phyloP scores from a whole-genome alignment of 2,797 vertebrate genomes.

The Acanthiza pusilla region DNA sequence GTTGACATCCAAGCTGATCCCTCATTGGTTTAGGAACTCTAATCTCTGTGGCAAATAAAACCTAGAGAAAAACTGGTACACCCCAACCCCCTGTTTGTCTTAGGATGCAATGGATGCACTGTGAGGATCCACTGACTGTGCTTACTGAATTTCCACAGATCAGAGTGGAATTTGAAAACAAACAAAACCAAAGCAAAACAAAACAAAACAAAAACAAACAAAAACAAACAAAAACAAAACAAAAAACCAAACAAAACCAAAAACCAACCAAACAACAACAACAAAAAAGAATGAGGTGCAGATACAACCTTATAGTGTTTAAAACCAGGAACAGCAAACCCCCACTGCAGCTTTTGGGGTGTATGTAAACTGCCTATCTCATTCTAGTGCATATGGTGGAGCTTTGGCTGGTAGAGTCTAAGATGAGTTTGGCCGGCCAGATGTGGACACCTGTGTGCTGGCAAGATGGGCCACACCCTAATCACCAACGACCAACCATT shows the following conservation, averaged over 20 bases:
- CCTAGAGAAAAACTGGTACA: neutral
- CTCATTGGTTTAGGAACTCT: neutral
- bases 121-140: neutral
- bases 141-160: neutral
- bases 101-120: neutral
- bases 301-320: neutral
- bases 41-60: neutral
- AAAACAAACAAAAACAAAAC: neutral
- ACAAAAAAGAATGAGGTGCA: neutral
- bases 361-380: neutral
- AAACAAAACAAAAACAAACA: neutral
- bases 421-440: neutral
- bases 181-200: too few relatives aligned
- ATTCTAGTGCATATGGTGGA: neutral
- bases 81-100: neutral
- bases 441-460: neutral
- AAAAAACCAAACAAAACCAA: neutral
- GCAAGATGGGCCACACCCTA: neutral
- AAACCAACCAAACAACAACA: neutral
- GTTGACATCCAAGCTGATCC: neutral
- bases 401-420: neutral
- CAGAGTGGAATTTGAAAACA: neutral
- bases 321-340: neutral
- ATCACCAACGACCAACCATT: neutral
- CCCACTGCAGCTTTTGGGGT: neutral